Evolutionary conservation across 1,140 invertebrate genomes (phyloP).

Genomic region (Reticulitermes speratus): DNA sequence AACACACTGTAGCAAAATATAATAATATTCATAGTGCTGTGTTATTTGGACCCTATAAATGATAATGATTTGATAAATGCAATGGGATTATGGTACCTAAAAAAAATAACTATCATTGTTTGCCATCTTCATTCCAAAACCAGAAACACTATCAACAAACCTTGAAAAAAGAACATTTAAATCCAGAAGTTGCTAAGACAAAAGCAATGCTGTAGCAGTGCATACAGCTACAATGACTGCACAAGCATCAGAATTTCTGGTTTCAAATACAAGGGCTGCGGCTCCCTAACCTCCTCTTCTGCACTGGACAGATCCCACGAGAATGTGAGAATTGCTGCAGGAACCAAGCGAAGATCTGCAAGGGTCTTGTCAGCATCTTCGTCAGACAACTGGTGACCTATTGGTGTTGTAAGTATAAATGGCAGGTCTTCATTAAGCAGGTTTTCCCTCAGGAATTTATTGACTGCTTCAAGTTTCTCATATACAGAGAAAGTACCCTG

Average conservation of each 20-base stretch:
- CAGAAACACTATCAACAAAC: not conserved
- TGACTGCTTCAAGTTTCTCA: constrained; percentile 68
- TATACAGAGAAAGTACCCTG: constrained; percentile 81
- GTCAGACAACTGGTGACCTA: constrained; percentile 59
- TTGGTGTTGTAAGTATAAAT: constrained; percentile 63
- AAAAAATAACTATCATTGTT: not conserved
- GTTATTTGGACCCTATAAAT: too few species aligned
- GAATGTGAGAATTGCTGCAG: constrained; percentile 72
- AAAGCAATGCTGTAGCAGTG: not conserved
- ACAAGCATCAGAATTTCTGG: constrained; percentile 71
- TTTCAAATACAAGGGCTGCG: constrained; percentile 61
- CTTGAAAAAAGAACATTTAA: not conserved
- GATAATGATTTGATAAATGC: too few species aligned
- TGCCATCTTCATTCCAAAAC: not conserved
- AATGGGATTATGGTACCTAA: not conserved
- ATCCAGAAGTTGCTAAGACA: not conserved
- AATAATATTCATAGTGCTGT: too few species aligned
- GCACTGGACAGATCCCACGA: constrained; percentile 54
- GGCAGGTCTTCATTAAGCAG: constrained; percentile 61
- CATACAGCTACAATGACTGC: constrained; percentile 54
- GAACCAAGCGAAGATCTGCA: constrained; percentile 69
- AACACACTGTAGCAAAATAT: too few species aligned
- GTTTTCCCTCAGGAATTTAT: constrained; percentile 72
- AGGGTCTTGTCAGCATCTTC: constrained; percentile 64
- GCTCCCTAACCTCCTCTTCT: constrained; percentile 52